Evolutionary conservation across 2,888 invertebrate species (phyloP).

Genomic region (Aphrophora alni): DNA sequence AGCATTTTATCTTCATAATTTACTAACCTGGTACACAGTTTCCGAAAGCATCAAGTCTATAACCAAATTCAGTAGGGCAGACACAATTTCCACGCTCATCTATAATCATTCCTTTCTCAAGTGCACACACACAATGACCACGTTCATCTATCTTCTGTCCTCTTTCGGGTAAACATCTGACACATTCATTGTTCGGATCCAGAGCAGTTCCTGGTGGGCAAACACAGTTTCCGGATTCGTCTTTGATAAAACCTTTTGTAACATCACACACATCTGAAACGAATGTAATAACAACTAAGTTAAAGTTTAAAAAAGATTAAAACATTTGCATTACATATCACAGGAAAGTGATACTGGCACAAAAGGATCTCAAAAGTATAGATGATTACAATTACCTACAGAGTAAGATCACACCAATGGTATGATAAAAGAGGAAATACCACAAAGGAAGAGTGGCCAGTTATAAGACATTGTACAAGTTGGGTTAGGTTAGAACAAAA

Average conservation of each 20-base stretch:
- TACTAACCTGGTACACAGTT: conserved; percentile 64
- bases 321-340: not conserved
- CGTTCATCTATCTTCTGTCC: conserved; percentile 78
- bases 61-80: conserved; percentile 73
- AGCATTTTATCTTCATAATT: conserved; percentile 48
- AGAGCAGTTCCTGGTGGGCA: conserved; percentile 81
- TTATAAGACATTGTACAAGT: too few relatives aligned
- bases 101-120: conserved; percentile 77
- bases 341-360: not conserved
- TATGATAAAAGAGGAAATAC: too few relatives aligned
- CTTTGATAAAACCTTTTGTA: conserved; percentile 72
- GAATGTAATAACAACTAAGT: too few relatives aligned
- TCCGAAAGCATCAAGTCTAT: conserved; percentile 65
- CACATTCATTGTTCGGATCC: conserved; percentile 78
- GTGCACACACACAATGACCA: conserved; percentile 82
- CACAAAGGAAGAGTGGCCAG: too few relatives aligned
- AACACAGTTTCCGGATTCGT: conserved; percentile 70
- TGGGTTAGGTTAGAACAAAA: too few relatives aligned
- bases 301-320: not conserved
- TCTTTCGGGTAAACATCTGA: conserved; percentile 72
- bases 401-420: too few relatives aligned
- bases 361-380: too few relatives aligned
- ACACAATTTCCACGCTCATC: conserved; percentile 80
- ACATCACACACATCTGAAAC: conserved; percentile 61
- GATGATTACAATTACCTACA: too few relatives aligned